These are phyloP conservation scores for Oscheius sp. DNA, from an alignment of 2,888 invertebrate species.

Conservation along the genomic window DNA sequence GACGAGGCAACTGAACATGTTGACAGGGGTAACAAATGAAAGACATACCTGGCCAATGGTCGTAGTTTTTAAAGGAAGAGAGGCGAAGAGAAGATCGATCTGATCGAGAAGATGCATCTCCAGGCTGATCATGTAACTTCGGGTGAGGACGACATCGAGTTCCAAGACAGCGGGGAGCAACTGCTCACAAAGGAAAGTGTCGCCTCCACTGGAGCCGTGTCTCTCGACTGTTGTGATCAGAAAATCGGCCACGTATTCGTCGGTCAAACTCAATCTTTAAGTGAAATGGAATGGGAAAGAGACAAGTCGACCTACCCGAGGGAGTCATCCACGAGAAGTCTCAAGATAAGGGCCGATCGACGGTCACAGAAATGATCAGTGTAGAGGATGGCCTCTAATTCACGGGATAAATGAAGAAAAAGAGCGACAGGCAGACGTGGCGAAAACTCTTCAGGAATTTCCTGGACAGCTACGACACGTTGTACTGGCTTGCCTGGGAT, in stretches of 20 bases:
- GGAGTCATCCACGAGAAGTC: conserved; percentile 41
- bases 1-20: conserved; percentile 20
- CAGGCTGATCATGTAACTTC: conserved; percentile 12
- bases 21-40: not conserved
- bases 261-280: conserved; percentile 17
- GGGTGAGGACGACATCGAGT: conserved; percentile 17
- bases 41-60: conserved; percentile 2
- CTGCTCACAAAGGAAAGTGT: not conserved
- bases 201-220: not conserved
- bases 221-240: conserved; percentile 2
- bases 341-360: conserved; percentile 43
- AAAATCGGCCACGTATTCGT: conserved; percentile 20
- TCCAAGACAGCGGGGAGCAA: conserved; percentile 24
- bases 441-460: conserved; percentile 49
- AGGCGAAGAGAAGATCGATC: conserved; percentile 29
- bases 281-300: too few relatives aligned
- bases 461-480: conserved; percentile 35
- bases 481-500: not conserved
- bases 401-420: conserved; percentile 40
- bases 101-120: conserved; percentile 21
- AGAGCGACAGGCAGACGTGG: conserved; percentile 51
- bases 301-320: conserved; percentile 20
- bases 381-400: conserved; percentile 51
- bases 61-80: conserved; percentile 14
- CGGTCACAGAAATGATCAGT: conserved; percentile 51